A percentile compares a stretch with the other conserved stretches of the same genome.
phyloP scores from a whole-genome alignment of 2,888 invertebrate species.

The Pherbina coryleti region DNA sequence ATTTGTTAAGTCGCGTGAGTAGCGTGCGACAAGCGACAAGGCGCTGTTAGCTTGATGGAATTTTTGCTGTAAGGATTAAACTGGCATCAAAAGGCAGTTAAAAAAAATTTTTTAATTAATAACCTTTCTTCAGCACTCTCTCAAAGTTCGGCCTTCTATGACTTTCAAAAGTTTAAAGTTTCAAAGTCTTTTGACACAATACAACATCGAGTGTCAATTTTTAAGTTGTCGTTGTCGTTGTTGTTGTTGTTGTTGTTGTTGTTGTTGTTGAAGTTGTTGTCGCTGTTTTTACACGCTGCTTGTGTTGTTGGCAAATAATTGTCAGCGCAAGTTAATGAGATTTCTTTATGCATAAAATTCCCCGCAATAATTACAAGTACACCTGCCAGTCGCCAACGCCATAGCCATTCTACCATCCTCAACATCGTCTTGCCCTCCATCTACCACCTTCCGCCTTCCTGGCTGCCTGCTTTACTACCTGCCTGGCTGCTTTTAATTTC shows the following conservation, averaged over 20 bases:
- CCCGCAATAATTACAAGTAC: slow-evolving; percentile 7
- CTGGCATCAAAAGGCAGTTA: too few relatives aligned
- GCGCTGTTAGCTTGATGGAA: too few relatives aligned
- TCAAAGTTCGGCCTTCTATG: too few relatives aligned
- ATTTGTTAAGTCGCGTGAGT: neutral
- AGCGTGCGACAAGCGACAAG: neutral
- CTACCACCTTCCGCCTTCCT: neutral
- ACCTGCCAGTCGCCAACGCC: neutral
- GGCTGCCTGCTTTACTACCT: neutral
- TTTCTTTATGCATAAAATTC: slow-evolving; percentile 31
- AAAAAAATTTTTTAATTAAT: too few relatives aligned
- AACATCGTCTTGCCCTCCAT: neutral
- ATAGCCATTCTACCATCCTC: neutral
- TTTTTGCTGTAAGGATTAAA: too few relatives aligned
- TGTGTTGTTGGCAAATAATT: neutral
- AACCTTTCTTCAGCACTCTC: neutral
- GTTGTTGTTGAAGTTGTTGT: too few relatives aligned
- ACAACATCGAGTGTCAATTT: neutral
- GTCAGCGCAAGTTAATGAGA: slow-evolving; percentile 15
- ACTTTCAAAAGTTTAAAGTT: neutral
- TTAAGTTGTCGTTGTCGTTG: neutral
- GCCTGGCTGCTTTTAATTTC: slow-evolving; percentile 39
- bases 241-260: neutral
- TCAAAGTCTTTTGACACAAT: neutral
- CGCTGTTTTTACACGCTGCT: neutral